Evolutionary conservation across 2,888 invertebrate species (phyloP).

Genomic region (Ennomos quercinarius): DNA sequence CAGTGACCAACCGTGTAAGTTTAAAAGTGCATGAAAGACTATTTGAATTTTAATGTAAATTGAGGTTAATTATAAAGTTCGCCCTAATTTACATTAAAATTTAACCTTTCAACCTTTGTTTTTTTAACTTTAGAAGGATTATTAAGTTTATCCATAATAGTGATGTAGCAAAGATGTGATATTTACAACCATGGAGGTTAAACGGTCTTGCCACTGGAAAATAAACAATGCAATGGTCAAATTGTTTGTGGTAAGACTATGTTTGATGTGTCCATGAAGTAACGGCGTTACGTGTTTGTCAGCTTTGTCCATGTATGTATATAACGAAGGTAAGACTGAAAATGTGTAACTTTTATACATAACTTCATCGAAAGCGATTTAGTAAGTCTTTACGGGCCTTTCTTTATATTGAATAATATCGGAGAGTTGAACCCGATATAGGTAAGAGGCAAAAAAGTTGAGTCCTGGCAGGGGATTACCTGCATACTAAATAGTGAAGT

Average conservation of each 20-base stretch:
- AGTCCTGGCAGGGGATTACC: too few species aligned
- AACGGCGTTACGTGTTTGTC: slow-evolving; percentile 24
- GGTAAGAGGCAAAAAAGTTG: too few species aligned
- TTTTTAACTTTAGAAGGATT: slow-evolving; percentile 4
- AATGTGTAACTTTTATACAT: slow-evolving; percentile 48
- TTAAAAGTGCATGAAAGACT: too few species aligned
- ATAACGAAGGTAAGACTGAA: slow-evolving; percentile 81
- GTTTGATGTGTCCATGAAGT: slow-evolving; percentile 24
- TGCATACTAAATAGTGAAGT: too few species aligned
- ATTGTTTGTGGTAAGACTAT: too few species aligned
- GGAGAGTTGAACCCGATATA: background rate
- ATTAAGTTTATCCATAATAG: slow-evolving; percentile 19
- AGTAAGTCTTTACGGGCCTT: slow-evolving; percentile 20
- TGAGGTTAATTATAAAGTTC: too few species aligned
- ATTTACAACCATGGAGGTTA: slow-evolving; percentile 19
- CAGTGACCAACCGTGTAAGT: too few species aligned
- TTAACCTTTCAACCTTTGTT: too few species aligned
- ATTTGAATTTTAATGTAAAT: too few species aligned
- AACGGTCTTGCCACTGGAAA: background rate
- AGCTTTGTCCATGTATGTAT: slow-evolving; percentile 76
- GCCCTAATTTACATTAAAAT: too few species aligned
- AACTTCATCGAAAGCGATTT: slow-evolving; percentile 30
- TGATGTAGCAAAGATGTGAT: slow-evolving; percentile 22
- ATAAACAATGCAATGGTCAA: too few species aligned
- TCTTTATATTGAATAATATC: slow-evolving; percentile 6